These are phyloP conservation scores for Drosophila rhopaloa DNA, from an alignment of 1,140 invertebrate species.

Conservation along the genomic window DNA sequence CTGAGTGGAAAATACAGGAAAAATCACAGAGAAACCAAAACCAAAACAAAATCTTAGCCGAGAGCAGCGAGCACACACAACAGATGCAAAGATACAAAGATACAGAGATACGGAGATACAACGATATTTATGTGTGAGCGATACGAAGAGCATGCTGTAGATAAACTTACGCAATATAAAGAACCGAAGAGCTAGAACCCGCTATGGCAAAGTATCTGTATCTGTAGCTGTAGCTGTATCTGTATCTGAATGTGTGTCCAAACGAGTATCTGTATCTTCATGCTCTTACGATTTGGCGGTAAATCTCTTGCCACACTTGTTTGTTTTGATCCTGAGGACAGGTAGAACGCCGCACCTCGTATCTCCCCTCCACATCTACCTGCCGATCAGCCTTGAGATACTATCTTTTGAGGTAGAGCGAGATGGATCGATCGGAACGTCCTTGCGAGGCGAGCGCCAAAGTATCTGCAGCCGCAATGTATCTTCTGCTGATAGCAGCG, in stretches of 20 bases:
- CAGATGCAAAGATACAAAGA: conserved; percentile 12
- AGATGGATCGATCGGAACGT: conserved; percentile 21
- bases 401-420: conserved; percentile 38
- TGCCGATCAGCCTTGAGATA: conserved; percentile 72
- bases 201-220: conserved; percentile 5
- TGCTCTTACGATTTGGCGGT: conserved; percentile 41
- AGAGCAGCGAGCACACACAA: conserved; percentile 35
- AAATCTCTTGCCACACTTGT: conserved; percentile 55
- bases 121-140: conserved; percentile 8
- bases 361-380: conserved; percentile 32
- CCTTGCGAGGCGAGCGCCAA: conserved; percentile 39
- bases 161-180: conserved; percentile 76
- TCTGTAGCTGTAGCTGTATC: conserved; percentile 3
- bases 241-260: conserved; percentile 10
- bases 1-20: conserved; percentile 77
- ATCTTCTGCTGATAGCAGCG: conserved; percentile 26
- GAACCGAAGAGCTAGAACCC: conserved; percentile 43
- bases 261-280: conserved; percentile 19
- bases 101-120: conserved; percentile 7
- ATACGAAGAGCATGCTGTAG: conserved; percentile 42
- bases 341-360: conserved; percentile 43
- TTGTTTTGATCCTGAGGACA: conserved; percentile 49
- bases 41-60: conserved; percentile 64
- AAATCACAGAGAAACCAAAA: conserved; percentile 41
- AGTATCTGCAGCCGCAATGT: conserved; percentile 8